A percentile compares a stretch with the other conserved stretches of the same genome.
phyloP scores from a whole-genome alignment of 2,113 vertebrate species.

The Alligator sinensis region DNA sequence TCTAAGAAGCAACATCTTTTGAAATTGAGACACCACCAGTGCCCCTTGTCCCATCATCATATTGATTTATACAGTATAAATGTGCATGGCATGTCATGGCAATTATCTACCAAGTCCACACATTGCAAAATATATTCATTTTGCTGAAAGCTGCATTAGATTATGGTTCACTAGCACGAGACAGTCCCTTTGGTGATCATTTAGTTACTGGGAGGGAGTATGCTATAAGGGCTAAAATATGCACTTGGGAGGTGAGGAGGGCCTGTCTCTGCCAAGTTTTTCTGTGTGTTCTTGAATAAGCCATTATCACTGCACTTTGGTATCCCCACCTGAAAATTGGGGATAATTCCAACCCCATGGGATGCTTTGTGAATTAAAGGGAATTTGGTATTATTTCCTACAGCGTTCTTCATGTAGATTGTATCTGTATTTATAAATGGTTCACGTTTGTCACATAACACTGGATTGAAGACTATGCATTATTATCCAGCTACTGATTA shows the following conservation, averaged over 20 bases:
- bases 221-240: neutral
- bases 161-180: rapidly evolving
- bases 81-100: neutral
- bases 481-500: neutral
- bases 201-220: neutral
- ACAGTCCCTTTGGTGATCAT: neutral
- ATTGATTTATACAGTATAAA: rapidly evolving
- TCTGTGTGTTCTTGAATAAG: neutral
- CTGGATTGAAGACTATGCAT: neutral
- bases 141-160: neutral
- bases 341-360: neutral
- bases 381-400: no score
- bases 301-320: neutral
- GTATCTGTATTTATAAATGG: neutral
- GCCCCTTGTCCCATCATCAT: rapidly evolving
- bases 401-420: neutral
- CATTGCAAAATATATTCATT: neutral
- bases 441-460: neutral
- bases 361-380: neutral
- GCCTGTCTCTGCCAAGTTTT: neutral
- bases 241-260: rapidly evolving
- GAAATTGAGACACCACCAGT: neutral
- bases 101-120: neutral
- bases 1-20: neutral
- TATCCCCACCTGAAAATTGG: neutral